These are phyloP conservation scores for Tetranychus truncatus DNA, from an alignment of 2,888 invertebrate genomes.

Conservation along the genomic window DNA sequence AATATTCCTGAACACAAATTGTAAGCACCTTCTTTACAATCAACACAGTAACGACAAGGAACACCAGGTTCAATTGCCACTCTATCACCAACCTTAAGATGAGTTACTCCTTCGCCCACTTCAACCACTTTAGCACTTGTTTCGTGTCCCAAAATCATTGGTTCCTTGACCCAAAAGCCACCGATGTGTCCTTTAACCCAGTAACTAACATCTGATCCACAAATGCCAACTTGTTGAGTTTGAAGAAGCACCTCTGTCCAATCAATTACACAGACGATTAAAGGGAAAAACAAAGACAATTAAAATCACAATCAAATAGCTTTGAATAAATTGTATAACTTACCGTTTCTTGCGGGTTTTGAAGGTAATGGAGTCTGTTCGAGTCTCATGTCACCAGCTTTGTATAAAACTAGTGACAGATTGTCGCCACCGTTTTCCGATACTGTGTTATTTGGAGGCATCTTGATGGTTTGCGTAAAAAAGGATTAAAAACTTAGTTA, in stretches of 20 bases:
- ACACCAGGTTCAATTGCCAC: conserved; percentile 36
- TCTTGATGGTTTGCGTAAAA: neutral
- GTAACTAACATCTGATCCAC: conserved; percentile 39
- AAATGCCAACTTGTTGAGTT: conserved; percentile 36
- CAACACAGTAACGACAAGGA: conserved; percentile 33
- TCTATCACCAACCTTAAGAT: conserved; percentile 32
- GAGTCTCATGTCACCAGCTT: conserved; percentile 29
- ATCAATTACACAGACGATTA: neutral
- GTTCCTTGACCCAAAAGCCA: conserved; percentile 34
- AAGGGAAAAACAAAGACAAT: neutral
- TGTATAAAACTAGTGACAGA: conserved; percentile 30
- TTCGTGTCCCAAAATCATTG: conserved; percentile 39
- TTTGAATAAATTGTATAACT: neutral
- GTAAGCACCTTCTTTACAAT: conserved; percentile 37
- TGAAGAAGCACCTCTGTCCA: conserved; percentile 14
- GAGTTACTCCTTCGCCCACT: conserved; percentile 34
- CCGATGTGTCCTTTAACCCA: conserved; percentile 36
- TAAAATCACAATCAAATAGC: neutral
- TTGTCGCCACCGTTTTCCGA: conserved; percentile 23
- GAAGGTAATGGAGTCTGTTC: conserved; percentile 17
- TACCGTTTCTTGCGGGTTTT: conserved; percentile 21
- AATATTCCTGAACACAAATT: conserved; percentile 37
- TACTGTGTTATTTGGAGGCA: neutral
- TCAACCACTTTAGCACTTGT: conserved; percentile 32
- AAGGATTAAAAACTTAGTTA: too few relatives aligned